Conservation (phyloP, 1,140 invertebrate genomes). For the Camponotus pennsylvanicus region DNA sequence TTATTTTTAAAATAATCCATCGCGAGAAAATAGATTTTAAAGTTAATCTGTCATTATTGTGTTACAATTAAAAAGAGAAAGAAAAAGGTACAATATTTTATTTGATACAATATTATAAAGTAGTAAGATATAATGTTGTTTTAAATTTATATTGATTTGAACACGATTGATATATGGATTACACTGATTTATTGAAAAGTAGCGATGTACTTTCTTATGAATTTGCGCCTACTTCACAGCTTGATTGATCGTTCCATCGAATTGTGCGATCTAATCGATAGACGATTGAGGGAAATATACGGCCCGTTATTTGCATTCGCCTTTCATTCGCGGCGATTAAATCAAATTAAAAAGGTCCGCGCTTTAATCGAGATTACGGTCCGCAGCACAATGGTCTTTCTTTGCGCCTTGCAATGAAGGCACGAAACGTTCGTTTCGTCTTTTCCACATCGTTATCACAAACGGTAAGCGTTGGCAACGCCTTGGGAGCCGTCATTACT, state of each 20-base stretch:
- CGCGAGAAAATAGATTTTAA: background rate
- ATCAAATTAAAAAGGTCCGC: slow-evolving; percentile 11
- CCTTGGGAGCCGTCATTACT: slow-evolving; percentile 65
- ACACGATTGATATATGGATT: background rate
- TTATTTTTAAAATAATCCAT: background rate
- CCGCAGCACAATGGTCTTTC: background rate
- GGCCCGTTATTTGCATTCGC: background rate
- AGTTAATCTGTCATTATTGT: background rate
- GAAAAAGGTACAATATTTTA: background rate
- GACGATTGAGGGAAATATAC: background rate
- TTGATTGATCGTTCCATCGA: background rate
- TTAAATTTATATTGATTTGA: background rate
- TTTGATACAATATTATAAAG: background rate
- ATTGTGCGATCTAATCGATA: background rate
- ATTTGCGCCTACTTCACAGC: background rate
- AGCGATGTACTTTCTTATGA: background rate
- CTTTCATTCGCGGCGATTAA: background rate
- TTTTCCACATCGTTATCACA: slow-evolving; percentile 59
- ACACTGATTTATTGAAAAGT: background rate
- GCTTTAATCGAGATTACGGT: background rate
- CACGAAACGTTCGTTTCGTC: slow-evolving; percentile 27
- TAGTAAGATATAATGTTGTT: background rate
- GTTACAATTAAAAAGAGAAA: background rate
- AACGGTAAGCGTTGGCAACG: slow-evolving; percentile 59
- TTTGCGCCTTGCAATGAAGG: slow-evolving; percentile 1